Evolutionary conservation across 2,797 vertebrate species (phyloP), one percentile per base, ranked within the genome.

Genomic region (Caiman crocodilus): DNA sequence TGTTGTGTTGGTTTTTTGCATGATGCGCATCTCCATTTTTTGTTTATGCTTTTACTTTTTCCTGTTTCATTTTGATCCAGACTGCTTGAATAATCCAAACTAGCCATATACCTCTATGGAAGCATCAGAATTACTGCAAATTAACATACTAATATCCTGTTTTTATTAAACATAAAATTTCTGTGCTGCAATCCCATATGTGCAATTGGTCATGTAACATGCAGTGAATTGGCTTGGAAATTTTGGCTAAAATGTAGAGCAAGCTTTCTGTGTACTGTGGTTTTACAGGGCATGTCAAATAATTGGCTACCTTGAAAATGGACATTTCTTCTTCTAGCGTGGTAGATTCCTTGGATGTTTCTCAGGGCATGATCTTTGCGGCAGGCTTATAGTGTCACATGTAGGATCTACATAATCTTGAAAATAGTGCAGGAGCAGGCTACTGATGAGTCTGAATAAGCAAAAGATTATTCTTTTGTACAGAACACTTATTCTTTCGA

Each of bases 101-200:
- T 97, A 85, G 79, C 93, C 90, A 77, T 92, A 86, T 87, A 96
- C 89, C 95, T 97, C 88, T 94, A 35, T 96, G 96, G 96, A 96
- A 96, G 96, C 97, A 96, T 93, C 95, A 87, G 91, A 81, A 5
- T 95, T 95, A 95, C 92, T 97, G 88, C 85, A 86, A 93, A 89
- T 92, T 93, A 94, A 94, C 94, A 59, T 71, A 88, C 92, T 93
- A 89, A 93, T 87, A 74, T 76, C 76, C 58, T 59, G 61, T 82
- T 82, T 50, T 78, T 63, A 91, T 85, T 85, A 75, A 85, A 84
- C 18, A 57, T 85, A 89, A 74, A 77, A 81, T 71, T 50, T 74
- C 28, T 90, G 59, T 92, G 87, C 87, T 71, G 84, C 93, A 67
- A 80, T 82, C 87, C 85, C 76, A 32, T 81, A 1, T 91, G 91